Conservation (phyloP, 2,888 invertebrate genomes). For the Caenorhabditis sp. region DNA sequence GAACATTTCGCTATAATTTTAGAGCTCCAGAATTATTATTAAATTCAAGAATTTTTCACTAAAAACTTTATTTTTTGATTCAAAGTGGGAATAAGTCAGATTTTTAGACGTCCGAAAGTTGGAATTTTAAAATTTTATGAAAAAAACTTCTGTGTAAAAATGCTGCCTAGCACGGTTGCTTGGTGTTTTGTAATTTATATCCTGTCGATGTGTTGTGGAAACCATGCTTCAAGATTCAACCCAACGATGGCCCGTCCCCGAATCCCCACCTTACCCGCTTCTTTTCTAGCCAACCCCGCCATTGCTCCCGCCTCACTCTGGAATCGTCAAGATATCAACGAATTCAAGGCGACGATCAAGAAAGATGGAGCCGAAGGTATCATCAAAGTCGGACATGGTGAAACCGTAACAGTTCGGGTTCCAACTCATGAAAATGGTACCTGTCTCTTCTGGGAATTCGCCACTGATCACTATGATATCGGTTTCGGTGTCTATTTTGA, state of each 20-base stretch:
- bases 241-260: no score
- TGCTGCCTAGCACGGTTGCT: no score
- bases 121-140: no score
- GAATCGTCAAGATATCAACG: constrained; percentile 87
- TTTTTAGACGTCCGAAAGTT: no score
- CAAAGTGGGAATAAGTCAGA: no score
- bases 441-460: constrained; percentile 98
- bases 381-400: constrained; percentile 92
- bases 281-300: constrained; percentile 70
- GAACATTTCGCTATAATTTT: no score
- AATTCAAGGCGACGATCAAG: constrained; percentile 80
- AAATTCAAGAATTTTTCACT: no score
- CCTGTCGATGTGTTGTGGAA: neutral
- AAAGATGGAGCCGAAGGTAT: constrained; percentile 85
- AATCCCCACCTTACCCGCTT: neutral
- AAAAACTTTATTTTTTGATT: no score
- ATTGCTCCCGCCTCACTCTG: constrained; percentile 86
- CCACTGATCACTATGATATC: constrained; percentile 96
- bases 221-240: no score
- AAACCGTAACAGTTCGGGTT: constrained; percentile 92
- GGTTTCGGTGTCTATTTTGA: constrained; percentile 95
- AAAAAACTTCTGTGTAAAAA: no score
- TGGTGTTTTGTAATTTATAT: neutral
- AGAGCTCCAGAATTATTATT: no score
- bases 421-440: constrained; percentile 93